Evolutionary conservation across 2,113 vertebrate genomes (phyloP).

Genomic region (Rutilus rutilus): DNA sequence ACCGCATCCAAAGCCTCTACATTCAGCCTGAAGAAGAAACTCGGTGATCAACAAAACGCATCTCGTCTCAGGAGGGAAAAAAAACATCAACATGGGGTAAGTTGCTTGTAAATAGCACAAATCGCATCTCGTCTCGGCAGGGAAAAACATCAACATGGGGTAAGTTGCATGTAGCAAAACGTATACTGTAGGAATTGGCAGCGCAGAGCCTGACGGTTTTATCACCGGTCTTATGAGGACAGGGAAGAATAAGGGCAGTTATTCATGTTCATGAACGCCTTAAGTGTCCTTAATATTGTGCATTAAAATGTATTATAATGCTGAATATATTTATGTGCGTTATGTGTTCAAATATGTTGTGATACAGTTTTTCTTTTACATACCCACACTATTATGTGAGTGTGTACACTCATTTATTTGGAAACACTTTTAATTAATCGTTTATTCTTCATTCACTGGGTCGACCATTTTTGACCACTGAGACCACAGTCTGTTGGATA

Average conservation of each 20-base stretch:
- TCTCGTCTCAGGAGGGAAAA: conserved; percentile 34
- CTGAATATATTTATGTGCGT: not conserved
- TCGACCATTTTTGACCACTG: not conserved
- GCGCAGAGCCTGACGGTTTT: not conserved
- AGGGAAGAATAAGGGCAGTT: not conserved
- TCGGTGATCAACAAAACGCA: conserved; percentile 20
- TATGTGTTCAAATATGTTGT: not conserved
- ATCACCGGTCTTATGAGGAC: conserved; percentile 16
- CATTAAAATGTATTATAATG: not conserved
- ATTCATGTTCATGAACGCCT: not conserved
- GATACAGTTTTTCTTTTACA: not conserved
- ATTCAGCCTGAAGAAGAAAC: conserved; percentile 31
- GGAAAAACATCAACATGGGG: no score
- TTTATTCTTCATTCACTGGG: not conserved
- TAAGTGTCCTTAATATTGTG: not conserved
- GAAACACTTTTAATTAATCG: no score
- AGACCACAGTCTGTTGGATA: not conserved
- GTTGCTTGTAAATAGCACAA: conserved; percentile 26
- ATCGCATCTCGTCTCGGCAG: conserved; percentile 37
- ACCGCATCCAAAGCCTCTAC: conserved; percentile 22
- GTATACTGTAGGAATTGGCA: not conserved
- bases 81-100: no score
- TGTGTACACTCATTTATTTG: no score
- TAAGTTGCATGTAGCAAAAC: conserved; percentile 24
- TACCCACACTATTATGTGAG: not conserved